These are phyloP conservation scores for Drosophila murphyi DNA, from an alignment of 1,140 invertebrate species.

Conservation along the genomic window DNA sequence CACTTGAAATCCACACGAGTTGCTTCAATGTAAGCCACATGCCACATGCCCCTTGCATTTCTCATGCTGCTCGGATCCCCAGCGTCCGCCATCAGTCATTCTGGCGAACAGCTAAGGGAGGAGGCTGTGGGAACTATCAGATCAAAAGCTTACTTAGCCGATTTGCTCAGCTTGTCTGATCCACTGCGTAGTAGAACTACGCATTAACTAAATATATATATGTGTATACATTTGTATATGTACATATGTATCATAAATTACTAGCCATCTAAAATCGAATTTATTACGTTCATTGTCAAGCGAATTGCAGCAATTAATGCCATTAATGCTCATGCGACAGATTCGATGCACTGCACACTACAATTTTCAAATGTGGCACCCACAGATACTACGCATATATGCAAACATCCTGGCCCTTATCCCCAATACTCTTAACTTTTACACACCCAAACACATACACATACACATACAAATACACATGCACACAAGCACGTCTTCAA, in stretches of 20 bases:
- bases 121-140: slow-evolving; percentile 55
- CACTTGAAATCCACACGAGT: slow-evolving; percentile 51
- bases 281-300: slow-evolving; percentile 48
- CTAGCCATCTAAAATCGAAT: slow-evolving; percentile 30
- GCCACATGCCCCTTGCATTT: slow-evolving; percentile 23
- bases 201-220: slow-evolving; percentile 43
- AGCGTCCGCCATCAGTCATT: slow-evolving; percentile 48
- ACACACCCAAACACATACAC: background rate
- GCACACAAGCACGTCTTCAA: slow-evolving; percentile 9
- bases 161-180: background rate
- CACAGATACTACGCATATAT: slow-evolving; percentile 14
- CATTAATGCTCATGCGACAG: slow-evolving; percentile 53
- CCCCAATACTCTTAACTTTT: background rate
- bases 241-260: slow-evolving; percentile 14
- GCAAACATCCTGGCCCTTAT: background rate
- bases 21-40: slow-evolving; percentile 13
- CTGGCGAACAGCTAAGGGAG: slow-evolving; percentile 14
- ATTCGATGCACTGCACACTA: slow-evolving; percentile 14
- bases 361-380: slow-evolving; percentile 48
- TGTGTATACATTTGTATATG: background rate
- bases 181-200: slow-evolving; percentile 11
- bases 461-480: background rate
- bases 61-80: background rate
- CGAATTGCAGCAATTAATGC: slow-evolving; percentile 67
- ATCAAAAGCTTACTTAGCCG: slow-evolving; percentile 12